Base-by-base conservation (phyloP, 2,113 vertebrate genomes). In the Urocitellus parryii region DNA sequence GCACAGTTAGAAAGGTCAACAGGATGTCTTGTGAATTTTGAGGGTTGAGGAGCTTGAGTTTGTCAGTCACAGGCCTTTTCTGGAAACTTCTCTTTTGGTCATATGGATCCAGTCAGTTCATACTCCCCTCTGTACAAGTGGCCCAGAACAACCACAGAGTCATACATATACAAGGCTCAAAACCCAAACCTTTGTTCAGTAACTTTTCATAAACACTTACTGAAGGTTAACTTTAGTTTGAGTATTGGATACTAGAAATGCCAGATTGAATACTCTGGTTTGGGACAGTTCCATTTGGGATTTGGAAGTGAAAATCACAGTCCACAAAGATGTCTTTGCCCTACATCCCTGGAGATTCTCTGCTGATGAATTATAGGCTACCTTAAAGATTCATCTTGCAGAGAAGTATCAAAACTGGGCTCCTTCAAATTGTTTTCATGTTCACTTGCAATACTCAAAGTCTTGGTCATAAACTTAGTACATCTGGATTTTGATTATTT, bases 401-500 rank as follows among this genome's bases (percentile, higher is more conserved):
- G 6, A 61, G 4, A 65, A 56, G 7, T 56, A 51, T 84, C 10
- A 88, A 87, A 84, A 34, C 24, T 11, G 0, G 18, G 0, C 14
- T 25, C 37, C 11, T 4, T 25, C 48, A 58, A 72, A 72, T 22
- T 56, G 12, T 14, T 51, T 70, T 88, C 53, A 76, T 45, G 13
- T 82, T 95, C 7, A 8, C 58, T 27, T 12, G 76, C 48, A 80
- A 70, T 51, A 91, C 24, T 93, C 37, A 82, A 63, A 17, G 34
- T 88, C 16, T 80, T 74, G 84, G 45, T 6, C 4, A 4, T 42
- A 65, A 93, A 72, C 29, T 29, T 24, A 67, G 14, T 78, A 4
- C 29, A 51, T 53, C 20, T 58, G n/a, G 2, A 89, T 77, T 85
- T 72, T 91, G 18, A 81, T 29, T 70, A 86, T 72, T 96, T 93